Conservation (phyloP, 2,113 vertebrate genomes). For the Bungarus multicinctus region DNA sequence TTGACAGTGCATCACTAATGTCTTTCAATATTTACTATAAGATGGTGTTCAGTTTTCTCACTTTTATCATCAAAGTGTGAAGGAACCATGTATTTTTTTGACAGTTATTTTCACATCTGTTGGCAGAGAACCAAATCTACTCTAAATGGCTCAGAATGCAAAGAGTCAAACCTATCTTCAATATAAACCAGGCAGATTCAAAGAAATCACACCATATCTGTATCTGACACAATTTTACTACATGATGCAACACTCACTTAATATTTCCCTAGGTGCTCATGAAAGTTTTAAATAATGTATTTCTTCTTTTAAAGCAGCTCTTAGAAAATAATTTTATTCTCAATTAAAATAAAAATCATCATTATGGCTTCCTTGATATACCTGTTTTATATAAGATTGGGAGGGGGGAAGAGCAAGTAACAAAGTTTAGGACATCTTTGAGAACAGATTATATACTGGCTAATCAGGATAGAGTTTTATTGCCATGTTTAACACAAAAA, state of each 20-base stretch:
- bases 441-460: background rate
- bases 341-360: background rate
- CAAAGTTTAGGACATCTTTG: background rate
- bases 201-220: background rate
- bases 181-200: background rate
- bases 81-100: conserved; percentile 18
- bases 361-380: background rate
- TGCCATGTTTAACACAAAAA: background rate
- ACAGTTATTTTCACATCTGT: conserved; percentile 1
- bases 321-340: background rate
- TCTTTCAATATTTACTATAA: background rate
- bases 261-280: background rate
- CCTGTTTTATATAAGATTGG: background rate
- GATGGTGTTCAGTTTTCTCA: conserved; percentile 30
- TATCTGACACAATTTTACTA: background rate
- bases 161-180: background rate
- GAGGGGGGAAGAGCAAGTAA: background rate
- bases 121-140: conserved; percentile 13
- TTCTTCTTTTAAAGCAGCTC: background rate
- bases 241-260: background rate
- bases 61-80: conserved; percentile 20
- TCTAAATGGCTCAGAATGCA: accelerated
- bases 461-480: background rate
- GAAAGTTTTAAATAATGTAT: conserved; percentile 9
- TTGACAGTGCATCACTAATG: conserved; percentile 16